These are phyloP conservation scores for Daphoenositta chrysoptera DNA, from an alignment of 2,113 vertebrate species.

Conservation along the genomic window DNA sequence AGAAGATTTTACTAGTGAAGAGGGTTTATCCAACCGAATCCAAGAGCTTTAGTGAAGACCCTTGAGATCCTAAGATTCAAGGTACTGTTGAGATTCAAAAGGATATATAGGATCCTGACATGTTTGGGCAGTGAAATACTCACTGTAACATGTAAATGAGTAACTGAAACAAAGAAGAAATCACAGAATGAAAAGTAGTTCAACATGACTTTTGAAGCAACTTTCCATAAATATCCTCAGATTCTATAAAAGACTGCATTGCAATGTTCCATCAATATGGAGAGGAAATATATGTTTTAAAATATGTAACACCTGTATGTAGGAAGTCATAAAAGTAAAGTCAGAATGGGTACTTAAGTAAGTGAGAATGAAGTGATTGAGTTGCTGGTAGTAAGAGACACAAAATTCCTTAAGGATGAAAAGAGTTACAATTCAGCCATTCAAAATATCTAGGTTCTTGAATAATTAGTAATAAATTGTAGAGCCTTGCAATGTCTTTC, in stretches of 20 bases:
- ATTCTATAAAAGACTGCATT: neutral
- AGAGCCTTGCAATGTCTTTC: neutral
- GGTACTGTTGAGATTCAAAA: neutral
- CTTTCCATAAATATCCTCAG: neutral
- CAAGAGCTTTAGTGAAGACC: neutral
- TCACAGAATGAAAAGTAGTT: neutral
- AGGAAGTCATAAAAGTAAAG: neutral
- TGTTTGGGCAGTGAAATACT: neutral
- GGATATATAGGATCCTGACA: neutral
- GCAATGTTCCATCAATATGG: neutral
- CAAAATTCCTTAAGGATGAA: neutral
- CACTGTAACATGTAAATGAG: neutral
- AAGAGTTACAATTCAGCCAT: neutral
- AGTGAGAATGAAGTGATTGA: neutral
- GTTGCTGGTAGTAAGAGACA: neutral
- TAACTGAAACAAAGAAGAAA: neutral
- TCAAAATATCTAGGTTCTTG: neutral
- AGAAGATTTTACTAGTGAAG: neutral
- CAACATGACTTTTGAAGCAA: neutral
- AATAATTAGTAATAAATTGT: neutral
- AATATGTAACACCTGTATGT: neutral
- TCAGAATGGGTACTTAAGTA: neutral
- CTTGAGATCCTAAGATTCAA: neutral
- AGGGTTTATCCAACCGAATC: neutral
- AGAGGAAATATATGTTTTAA: neutral